A percentile compares a stretch with the other conserved stretches of the same genome.
Evolutionary conservation across 2,797 vertebrate genomes (phyloP).

Genomic region (Lepus oiostolus): DNA sequence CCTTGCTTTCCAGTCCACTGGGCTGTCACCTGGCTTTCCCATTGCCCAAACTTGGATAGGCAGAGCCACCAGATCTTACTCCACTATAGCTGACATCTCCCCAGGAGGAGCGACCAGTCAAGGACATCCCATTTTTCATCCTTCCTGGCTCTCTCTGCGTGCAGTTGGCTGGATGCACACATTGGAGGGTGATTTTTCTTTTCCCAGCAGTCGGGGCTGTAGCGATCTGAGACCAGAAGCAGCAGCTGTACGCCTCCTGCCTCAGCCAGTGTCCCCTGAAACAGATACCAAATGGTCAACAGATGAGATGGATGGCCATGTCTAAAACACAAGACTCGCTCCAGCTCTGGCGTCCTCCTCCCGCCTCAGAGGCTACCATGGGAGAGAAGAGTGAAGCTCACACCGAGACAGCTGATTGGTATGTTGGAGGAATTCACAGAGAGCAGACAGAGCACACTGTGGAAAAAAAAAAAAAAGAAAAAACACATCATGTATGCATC

Average conservation of each 20-base stretch:
- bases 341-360: neutral
- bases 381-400: neutral
- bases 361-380: neutral
- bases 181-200: conserved; percentile 1
- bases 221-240: conserved; percentile 44
- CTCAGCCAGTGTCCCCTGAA: conserved; percentile 18
- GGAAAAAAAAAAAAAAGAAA: neutral
- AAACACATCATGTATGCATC: conserved; percentile 10
- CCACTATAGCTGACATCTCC: neutral
- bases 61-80: neutral
- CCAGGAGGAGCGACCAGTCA: neutral
- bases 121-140: neutral
- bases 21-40: neutral
- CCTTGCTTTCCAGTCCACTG: neutral
- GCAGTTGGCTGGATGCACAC: neutral
- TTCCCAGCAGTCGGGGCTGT: neutral
- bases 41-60: neutral
- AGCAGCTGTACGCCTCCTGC: conserved; percentile 45
- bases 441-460: neutral
- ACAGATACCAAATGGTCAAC: conserved; percentile 44
- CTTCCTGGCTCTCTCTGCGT: conserved; percentile 22
- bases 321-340: neutral
- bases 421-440: neutral
- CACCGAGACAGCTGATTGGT: neutral
- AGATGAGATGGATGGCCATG: conserved; percentile 9